Evolutionary conservation across 2,888 invertebrate species (phyloP).

Genomic region (Cheilosia urbana): DNA sequence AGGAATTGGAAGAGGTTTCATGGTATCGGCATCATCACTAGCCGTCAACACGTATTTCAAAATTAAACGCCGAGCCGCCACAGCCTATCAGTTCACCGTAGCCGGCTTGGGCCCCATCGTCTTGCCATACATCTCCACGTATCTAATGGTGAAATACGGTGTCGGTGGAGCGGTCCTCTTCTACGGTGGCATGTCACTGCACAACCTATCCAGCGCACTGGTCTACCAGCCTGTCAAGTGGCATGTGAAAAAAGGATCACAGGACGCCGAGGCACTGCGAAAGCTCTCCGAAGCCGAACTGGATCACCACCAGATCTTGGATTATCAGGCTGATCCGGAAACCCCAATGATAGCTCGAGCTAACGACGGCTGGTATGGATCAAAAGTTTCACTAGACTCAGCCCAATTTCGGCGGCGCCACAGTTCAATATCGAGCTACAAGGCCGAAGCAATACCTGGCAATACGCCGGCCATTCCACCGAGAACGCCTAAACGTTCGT

Average conservation of each 20-base stretch:
- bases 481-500: constrained; percentile 52
- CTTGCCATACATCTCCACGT: constrained; percentile 89
- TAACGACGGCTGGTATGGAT: constrained; percentile 82
- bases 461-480: constrained; percentile 58
- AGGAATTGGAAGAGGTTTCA: constrained; percentile 86
- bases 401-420: constrained; percentile 11
- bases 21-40: constrained; percentile 88
- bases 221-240: constrained; percentile 90
- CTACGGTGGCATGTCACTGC: constrained; percentile 88
- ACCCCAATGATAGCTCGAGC: constrained; percentile 86
- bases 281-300: constrained; percentile 26
- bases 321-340: constrained; percentile 88
- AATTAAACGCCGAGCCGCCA: constrained; percentile 88
- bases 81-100: constrained; percentile 89
- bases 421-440: constrained; percentile 77
- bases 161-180: constrained; percentile 88
- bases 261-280: constrained; percentile 77
- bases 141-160: constrained; percentile 86
- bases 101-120: constrained; percentile 90
- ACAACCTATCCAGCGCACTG: constrained; percentile 88
- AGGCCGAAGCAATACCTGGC: constrained; percentile 79
- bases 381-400: constrained; percentile 79
- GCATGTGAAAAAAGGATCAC: constrained; percentile 86
- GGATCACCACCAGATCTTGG: constrained; percentile 86
- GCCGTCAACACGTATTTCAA: constrained; percentile 91